A percentile compares a stretch with the other conserved stretches of the same genome.
Evolutionary conservation across 2,888 invertebrate species (phyloP).

Genomic region (Drosophila aldrichi): DNA sequence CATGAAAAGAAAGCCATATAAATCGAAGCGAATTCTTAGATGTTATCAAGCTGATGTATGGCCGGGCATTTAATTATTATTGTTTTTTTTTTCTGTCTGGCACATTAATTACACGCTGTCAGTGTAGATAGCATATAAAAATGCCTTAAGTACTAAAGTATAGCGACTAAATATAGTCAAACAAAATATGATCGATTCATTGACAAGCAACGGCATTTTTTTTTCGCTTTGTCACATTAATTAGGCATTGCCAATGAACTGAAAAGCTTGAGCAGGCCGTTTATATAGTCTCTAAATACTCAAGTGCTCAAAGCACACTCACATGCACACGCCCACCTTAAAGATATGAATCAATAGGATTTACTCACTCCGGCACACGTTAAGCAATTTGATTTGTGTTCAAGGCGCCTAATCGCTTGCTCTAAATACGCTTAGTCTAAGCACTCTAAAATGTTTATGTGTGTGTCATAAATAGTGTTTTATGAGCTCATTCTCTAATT

Average conservation of each 20-base stretch:
- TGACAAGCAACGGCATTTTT: neutral
- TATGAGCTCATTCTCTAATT: neutral
- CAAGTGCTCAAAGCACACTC: neutral
- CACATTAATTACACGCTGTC: constrained; percentile 36
- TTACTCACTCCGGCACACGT: neutral
- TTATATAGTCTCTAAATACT: neutral
- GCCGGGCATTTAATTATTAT: constrained; percentile 21
- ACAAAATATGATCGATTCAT: neutral
- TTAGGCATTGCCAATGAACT: constrained; percentile 11
- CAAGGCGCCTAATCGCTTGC: neutral
- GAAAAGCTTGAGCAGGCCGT: neutral
- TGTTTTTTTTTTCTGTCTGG: constrained; percentile 4
- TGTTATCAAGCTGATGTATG: constrained; percentile 45
- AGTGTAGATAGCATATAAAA: constrained; percentile 2
- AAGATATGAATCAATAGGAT: constrained; percentile 5
- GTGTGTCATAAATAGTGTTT: constrained; percentile 1
- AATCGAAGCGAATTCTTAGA: constrained; percentile 15
- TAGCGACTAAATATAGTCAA: neutral
- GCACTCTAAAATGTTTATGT: neutral
- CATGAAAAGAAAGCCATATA: constrained; percentile 11
- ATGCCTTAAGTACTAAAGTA: constrained; percentile 7
- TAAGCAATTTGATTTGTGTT: neutral
- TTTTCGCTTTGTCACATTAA: constrained; percentile 22
- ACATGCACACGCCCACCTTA: neutral
- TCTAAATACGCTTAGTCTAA: neutral